These are phyloP conservation scores for Tetraneura akinire DNA, from an alignment of 1,140 invertebrate genomes.

Conservation along the genomic window DNA sequence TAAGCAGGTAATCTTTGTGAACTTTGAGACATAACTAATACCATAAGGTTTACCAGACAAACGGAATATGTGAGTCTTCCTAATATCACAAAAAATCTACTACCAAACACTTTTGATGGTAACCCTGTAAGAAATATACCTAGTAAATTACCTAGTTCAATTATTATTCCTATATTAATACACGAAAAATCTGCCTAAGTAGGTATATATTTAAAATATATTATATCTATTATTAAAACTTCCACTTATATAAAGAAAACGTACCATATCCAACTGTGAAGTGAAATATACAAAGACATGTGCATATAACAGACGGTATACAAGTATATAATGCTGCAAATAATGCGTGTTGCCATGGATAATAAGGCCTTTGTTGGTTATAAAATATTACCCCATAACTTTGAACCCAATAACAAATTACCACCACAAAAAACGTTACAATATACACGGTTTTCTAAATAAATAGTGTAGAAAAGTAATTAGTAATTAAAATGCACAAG, in stretches of 20 bases:
- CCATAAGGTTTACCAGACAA: constrained; percentile 1
- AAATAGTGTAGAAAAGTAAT: not conserved
- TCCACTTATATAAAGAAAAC: no score
- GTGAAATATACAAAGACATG: not conserved
- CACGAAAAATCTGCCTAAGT: no score
- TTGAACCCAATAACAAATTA: not conserved
- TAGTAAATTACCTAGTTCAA: no score
- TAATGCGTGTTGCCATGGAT: not conserved
- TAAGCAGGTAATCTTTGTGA: not conserved
- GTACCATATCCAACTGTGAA: constrained; percentile 15
- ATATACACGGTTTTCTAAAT: not conserved
- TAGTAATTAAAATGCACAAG: not conserved
- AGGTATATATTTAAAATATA: not conserved
- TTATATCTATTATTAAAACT: no score
- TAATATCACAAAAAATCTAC: not conserved
- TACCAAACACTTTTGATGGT: not conserved
- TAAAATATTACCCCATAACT: not conserved
- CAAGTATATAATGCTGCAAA: not conserved
- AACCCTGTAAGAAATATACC: not conserved
- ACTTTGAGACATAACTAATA: not conserved
- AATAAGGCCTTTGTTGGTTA: not conserved
- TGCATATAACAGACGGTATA: not conserved
- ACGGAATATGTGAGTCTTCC: constrained; percentile 11
- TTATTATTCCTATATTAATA: no score
- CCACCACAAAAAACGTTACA: not conserved